Base-by-base conservation (phyloP, 2,113 vertebrate genomes). In the Gopherus flavomarginatus region DNA sequence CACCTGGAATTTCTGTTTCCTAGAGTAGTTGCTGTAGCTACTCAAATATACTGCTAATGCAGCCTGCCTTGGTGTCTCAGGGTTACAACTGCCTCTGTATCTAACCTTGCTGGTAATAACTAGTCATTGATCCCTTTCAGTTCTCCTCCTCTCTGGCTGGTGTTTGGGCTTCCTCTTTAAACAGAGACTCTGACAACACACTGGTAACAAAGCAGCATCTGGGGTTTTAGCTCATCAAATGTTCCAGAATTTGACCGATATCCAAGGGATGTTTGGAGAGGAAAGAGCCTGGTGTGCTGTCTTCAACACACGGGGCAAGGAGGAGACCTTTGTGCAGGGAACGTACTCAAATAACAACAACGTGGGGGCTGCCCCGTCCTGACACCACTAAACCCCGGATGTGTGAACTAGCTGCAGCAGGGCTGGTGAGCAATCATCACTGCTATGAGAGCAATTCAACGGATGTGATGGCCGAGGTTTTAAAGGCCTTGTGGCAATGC, bases 131-230 rank as follows among this genome's bases (percentile, higher is more conserved):
- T 81, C 90, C 72, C 86, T 96, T 96, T 96, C 88, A 42, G 31
- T 59, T 31, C 10, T 81, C 87, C 90, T 75, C 49, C 57, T 93
- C 81, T 87, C 53, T 59, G 65, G 72, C 85, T 95, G 86, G 21
- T 89, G 83, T 88, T 92, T 92, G 47, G 42, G 90, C 83, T 95
- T 93, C 93, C 81, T 95, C 86, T 94, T 87, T 92, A 88, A 93
- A 92, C 75, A 54, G 4, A 31, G 4, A 31, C 59, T 62, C 59
- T 38, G 10, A 24, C n/a, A 38, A 24, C 8, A 3, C 35, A 22
- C n/a, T 72, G 35, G 69, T 10, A 72, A 22, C 16, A 9, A 38
- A 1, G n/a, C 16, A 38, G 19, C 9, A 21, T 38, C 69, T 72
- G n/a, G 8, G n/a, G 69, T 38, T 72, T 72, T n/a, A 72, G 35